These are phyloP conservation scores for Syndactyla subalaris DNA, from an alignment of 2,797 vertebrate genomes.

Conservation along the genomic window DNA sequence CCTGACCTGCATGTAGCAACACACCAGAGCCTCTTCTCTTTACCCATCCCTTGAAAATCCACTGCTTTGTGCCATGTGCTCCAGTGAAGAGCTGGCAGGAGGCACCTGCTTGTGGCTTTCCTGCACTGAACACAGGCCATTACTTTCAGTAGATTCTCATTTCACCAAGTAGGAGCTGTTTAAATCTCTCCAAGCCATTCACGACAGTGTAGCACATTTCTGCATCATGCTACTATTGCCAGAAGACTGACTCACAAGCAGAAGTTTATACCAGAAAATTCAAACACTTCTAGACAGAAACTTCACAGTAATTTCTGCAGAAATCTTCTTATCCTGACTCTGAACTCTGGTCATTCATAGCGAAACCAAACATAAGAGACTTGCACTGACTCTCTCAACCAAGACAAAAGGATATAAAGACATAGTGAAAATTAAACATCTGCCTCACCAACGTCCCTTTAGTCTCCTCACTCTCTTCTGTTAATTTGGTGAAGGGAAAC, in stretches of 20 bases:
- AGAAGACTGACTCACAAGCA: not conserved
- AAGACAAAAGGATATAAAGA: not conserved
- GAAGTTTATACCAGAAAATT: not conserved
- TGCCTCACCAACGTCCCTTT: not conserved
- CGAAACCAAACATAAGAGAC: not conserved
- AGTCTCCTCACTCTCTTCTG: not conserved
- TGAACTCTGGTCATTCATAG: not conserved
- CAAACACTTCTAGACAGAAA: not conserved
- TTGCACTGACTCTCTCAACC: not conserved
- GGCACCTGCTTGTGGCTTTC: not conserved
- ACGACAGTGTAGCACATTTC: not conserved
- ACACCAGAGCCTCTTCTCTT: not conserved
- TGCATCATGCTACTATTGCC: not conserved
- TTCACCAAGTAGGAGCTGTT: not conserved
- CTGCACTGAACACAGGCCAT: fast-evolving
- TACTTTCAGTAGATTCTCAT: not conserved
- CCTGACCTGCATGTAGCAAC: not conserved
- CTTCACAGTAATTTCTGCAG: not conserved
- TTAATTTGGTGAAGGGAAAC: not conserved
- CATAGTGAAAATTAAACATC: not conserved
- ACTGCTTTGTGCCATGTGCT: fast-evolving
- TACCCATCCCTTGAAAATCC: not conserved
- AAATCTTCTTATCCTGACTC: not conserved
- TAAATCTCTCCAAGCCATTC: not conserved
- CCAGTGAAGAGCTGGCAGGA: not conserved